Conservation (phyloP, 2,888 invertebrate species). For the Lydus trimaculatus region DNA sequence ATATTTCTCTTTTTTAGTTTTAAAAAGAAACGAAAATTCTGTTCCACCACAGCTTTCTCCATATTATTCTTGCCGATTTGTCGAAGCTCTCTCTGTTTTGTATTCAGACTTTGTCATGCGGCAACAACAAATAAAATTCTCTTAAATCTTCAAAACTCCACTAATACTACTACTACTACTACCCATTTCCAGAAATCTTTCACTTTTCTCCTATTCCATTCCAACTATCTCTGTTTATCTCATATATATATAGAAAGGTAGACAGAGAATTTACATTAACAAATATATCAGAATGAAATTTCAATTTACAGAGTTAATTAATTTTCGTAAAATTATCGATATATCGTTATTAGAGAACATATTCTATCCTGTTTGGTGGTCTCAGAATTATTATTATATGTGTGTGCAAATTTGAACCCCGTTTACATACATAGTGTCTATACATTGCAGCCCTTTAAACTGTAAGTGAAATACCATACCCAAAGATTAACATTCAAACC, state of each 20-base stretch:
- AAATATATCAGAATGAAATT: background rate
- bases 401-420: background rate
- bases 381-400: background rate
- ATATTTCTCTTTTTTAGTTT: too few species aligned
- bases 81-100: constrained; percentile 25
- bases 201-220: background rate
- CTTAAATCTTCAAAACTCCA: constrained; percentile 24
- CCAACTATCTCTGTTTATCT: background rate
- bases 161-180: too few species aligned
- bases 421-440: background rate
- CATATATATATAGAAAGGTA: too few species aligned
- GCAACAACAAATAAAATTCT: constrained; percentile 42
- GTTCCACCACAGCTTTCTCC: too few species aligned
- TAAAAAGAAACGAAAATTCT: background rate
- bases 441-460: background rate
- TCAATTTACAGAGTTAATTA: background rate
- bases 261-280: too few species aligned
- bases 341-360: background rate
- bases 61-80: background rate
- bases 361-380: background rate
- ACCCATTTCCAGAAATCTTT: background rate
- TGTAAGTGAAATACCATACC: constrained; percentile 1
- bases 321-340: background rate
- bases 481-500: constrained; percentile 22
- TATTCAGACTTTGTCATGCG: constrained; percentile 37